Base-by-base conservation (phyloP, 2,888 invertebrate genomes). In the Phasia obesa region DNA sequence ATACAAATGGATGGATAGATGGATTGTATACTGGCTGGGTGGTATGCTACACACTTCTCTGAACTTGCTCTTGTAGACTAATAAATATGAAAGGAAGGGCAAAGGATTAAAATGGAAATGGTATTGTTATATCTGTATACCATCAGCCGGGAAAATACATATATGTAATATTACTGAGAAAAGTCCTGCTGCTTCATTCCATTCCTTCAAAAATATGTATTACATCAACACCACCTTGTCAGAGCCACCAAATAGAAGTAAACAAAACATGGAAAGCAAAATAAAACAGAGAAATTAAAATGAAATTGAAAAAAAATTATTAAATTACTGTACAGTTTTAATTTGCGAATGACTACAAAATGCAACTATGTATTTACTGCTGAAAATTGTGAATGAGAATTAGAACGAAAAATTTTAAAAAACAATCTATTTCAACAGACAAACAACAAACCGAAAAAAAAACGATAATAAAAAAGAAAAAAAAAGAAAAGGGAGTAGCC, bases 401-500 rank as follows among this genome's bases (percentile, higher is more conserved):
- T 27, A 35, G 35, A 17, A 62, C 17, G 15, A 23, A 60, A 60
- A 60, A 15, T 44, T 19, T 19, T 17, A 65, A 47, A 53, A 21
- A 17, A n/a, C 23, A 71, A 60, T 19, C 11, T 15, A 51, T 21
- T 78, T 25, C 73, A 49, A 42, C 25, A 19, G 25, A 2, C 64
- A 70, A 59, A 64, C 42, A 57, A 7, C 42, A 23, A 49, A n/a
- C 17, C n/a, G n/a, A n/a, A n/a, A n/a, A n/a, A n/a, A n/a, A n/a
- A n/a, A n/a, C n/a, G n/a, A 35, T 11, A 35, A 35, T 11, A 35
- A 9, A 11, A 1, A 35, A 35, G 11, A 6, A 11, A 35, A 49
- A 70, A 55, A 31, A 44, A 13, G 15, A 69, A 74, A 70, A 81
- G 77, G 82, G 82, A 73, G 82, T 82, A 64, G 57, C 55, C 78